phyloP scores from a whole-genome alignment of 2,113 vertebrate species.

The Zosterops pallidus region DNA sequence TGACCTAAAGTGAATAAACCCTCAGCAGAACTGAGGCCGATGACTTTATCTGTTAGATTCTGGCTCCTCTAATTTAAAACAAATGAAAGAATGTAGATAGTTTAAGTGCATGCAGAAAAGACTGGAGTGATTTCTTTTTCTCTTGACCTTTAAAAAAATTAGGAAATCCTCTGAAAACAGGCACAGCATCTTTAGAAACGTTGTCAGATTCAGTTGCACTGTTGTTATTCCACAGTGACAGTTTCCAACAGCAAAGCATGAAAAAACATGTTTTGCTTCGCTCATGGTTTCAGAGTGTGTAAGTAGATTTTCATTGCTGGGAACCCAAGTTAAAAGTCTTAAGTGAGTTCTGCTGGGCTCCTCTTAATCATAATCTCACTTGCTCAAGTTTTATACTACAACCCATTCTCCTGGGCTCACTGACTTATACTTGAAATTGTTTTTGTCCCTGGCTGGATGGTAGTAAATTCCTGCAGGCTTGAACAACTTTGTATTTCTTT shows the following conservation, averaged over 20 bases:
- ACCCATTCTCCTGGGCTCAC: conserved; percentile 9
- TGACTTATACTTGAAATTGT: background rate
- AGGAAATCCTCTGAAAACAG: conserved; percentile 32
- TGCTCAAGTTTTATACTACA: conserved; percentile 15
- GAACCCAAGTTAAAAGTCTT: background rate
- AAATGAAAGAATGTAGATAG: conserved; percentile 49
- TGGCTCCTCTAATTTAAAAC: conserved; percentile 59
- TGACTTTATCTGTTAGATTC: conserved; percentile 58
- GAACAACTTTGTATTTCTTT: background rate
- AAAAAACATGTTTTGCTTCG: conserved; percentile 30
- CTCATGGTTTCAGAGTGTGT: conserved; percentile 4
- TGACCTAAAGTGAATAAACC: conserved; percentile 46
- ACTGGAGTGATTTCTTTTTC: background rate
- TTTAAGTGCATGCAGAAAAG: conserved; percentile 19
- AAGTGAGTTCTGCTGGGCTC: conserved; percentile 6
- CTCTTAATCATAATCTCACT: conserved; percentile 10
- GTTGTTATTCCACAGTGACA: conserved; percentile 26
- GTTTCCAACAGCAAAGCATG: conserved; percentile 38
- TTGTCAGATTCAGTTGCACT: background rate
- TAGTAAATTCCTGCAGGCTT: conserved; percentile 33
- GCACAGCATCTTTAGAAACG: conserved; percentile 23
- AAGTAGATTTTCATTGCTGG: conserved; percentile 3
- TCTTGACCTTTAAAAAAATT: conserved; percentile 26
- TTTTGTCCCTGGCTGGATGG: conserved; percentile 21
- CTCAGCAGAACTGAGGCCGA: conserved; percentile 31